phyloP scores from a whole-genome alignment of 2,797 vertebrate species.

The Spinibarbus caldwelli region DNA sequence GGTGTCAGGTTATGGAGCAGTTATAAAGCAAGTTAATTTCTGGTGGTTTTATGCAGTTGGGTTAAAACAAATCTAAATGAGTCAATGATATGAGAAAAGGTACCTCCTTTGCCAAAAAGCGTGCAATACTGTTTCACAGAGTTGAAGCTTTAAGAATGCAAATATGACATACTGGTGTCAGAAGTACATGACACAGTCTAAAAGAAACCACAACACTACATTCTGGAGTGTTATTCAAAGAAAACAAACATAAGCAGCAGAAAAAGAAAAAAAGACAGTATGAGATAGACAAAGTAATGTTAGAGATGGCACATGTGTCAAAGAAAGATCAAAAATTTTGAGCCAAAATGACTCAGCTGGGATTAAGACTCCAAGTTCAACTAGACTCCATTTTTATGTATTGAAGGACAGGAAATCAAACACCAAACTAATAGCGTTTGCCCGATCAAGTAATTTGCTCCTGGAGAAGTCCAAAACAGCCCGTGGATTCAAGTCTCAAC shows the following conservation, averaged over 20 bases:
- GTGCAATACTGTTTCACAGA: slow-evolving; percentile 21
- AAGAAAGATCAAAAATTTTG: slow-evolving; percentile 49
- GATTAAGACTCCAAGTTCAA: slow-evolving; percentile 39
- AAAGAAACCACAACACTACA: slow-evolving; percentile 6
- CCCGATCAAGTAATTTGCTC: slow-evolving; percentile 23
- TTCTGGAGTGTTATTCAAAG: slow-evolving; percentile 21
- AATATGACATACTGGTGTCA: not conserved
- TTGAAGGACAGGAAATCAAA: slow-evolving; percentile 22
- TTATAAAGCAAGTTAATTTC: not conserved
- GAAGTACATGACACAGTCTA: slow-evolving; percentile 19
- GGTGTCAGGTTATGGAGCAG: slow-evolving; percentile 5
- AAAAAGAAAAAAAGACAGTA: not conserved
- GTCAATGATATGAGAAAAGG: not conserved
- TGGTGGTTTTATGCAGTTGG: not conserved
- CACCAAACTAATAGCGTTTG: not conserved
- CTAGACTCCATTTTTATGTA: slow-evolving; percentile 44
- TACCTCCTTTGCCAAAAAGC: not conserved
- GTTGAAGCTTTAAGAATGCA: slow-evolving; percentile 4
- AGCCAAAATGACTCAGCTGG: slow-evolving; percentile 38
- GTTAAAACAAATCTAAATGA: not conserved
- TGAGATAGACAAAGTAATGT: slow-evolving; percentile 2
- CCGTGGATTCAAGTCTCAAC: slow-evolving; percentile 39
- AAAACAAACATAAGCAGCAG: slow-evolving; percentile 27
- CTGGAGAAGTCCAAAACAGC: slow-evolving; percentile 46
- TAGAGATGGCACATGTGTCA: slow-evolving; percentile 66